Percentiles rank a stretch among this genome's conserved stretches.
These are phyloP conservation scores for Luidia sarsii DNA, from an alignment of 53 echinoderm and acorn worm species.

Conservation along the genomic window DNA sequence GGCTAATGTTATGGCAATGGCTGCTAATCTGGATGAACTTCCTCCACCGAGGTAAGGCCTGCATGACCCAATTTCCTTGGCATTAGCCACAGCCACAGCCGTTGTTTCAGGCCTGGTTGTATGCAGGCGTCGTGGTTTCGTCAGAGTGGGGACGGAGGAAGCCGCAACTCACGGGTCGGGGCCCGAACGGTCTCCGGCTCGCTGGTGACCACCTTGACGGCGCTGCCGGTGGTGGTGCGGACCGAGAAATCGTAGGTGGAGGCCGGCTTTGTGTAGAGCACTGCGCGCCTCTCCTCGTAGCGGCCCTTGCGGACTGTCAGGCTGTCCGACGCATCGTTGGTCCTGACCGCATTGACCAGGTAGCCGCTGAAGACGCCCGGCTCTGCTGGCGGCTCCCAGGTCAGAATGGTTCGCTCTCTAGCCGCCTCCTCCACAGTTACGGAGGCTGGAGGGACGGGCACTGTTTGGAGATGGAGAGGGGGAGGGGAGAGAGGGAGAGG, in stretches of 20 bases:
- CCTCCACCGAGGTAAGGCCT: too few relatives aligned
- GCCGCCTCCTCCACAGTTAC: not conserved
- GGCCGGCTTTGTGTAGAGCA: not conserved
- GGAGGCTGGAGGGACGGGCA: conserved; percentile 14
- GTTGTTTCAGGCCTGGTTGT: too few relatives aligned
- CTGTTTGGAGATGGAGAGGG: too few relatives aligned
- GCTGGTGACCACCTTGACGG: not conserved
- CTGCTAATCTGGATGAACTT: too few relatives aligned
- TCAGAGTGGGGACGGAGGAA: too few relatives aligned
- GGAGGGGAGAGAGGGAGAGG: too few relatives aligned
- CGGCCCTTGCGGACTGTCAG: conserved; percentile 15
- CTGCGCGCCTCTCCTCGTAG: conserved; percentile 13
- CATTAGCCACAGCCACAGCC: too few relatives aligned
- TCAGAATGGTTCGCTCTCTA: not conserved
- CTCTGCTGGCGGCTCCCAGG: conserved; percentile 8
- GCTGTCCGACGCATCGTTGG: not conserved
- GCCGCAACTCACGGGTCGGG: conserved; percentile 14
- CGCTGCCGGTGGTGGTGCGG: conserved; percentile 20
- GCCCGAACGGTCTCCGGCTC: not conserved
- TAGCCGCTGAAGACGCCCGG: conserved; percentile 22
- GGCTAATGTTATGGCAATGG: too few relatives aligned
- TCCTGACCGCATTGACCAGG: not conserved
- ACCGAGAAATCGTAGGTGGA: not conserved
- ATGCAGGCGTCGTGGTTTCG: too few relatives aligned
- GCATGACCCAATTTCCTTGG: too few relatives aligned